A percentile compares a stretch with the other conserved stretches of the same genome.
Evolutionary conservation across 2,888 invertebrate species (phyloP).

Genomic region (Temnothorax ravouxi): DNA sequence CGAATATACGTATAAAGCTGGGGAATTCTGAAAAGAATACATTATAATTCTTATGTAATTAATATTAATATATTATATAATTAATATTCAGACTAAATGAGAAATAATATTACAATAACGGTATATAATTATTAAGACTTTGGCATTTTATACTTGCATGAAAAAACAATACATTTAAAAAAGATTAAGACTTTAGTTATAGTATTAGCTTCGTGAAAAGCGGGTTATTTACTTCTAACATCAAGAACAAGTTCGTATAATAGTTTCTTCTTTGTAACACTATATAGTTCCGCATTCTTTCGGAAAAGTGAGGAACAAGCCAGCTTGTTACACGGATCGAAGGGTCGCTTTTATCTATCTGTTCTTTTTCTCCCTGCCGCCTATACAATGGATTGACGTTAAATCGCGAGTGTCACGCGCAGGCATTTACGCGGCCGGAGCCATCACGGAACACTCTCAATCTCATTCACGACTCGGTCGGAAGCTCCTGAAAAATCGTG

Average conservation of each 20-base stretch:
- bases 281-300: neutral
- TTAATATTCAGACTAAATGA: neutral
- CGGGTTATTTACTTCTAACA: neutral
- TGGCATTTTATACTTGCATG: neutral
- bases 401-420: constrained; percentile 53
- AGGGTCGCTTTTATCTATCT: constrained; percentile 35
- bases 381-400: constrained; percentile 56
- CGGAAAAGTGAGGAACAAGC: neutral
- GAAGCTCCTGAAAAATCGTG: constrained; percentile 56
- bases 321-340: constrained; percentile 16
- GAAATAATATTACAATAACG: neutral
- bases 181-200: neutral
- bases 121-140: neutral
- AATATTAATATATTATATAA: neutral
- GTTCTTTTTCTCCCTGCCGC: constrained; percentile 21
- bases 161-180: neutral
- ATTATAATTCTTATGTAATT: too few relatives aligned
- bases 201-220: neutral
- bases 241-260: constrained; percentile 3
- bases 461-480: constrained; percentile 61
- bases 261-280: neutral
- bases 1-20: neutral
- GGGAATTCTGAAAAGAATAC: neutral
- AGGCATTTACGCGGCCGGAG: constrained; percentile 32
- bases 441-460: constrained; percentile 59